phyloP scores from a whole-genome alignment of 2,113 vertebrate species.

The Pomatostomus ruficeps region DNA sequence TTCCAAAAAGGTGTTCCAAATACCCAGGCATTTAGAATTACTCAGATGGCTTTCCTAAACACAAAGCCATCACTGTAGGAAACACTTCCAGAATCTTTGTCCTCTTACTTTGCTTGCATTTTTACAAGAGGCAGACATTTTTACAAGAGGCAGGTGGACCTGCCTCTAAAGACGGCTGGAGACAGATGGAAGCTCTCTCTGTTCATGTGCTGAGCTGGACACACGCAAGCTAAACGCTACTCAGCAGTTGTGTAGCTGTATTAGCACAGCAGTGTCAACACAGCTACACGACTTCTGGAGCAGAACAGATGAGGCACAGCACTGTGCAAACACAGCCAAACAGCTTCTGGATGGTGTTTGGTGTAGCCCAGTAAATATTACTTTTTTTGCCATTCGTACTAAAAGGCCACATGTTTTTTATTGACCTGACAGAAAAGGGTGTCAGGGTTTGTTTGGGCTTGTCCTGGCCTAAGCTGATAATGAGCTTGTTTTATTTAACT shows the following conservation, averaged over 20 bases:
- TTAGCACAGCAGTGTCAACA: slow-evolving; percentile 49
- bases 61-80: neutral
- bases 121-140: neutral
- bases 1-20: neutral
- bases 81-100: neutral
- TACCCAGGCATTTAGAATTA: neutral
- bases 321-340: slow-evolving; percentile 42
- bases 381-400: neutral
- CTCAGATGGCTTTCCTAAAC: neutral
- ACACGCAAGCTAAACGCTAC: neutral
- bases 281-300: neutral
- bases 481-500: slow-evolving; percentile 10
- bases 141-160: neutral
- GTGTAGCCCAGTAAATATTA: neutral
- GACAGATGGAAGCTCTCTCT: slow-evolving; percentile 33
- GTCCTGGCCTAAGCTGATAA: neutral
- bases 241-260: neutral
- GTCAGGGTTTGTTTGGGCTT: neutral
- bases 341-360: neutral
- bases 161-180: neutral
- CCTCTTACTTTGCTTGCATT: neutral
- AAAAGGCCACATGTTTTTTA: neutral
- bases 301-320: slow-evolving; percentile 38
- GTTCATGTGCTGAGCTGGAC: slow-evolving; percentile 27
- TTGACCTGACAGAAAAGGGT: neutral